Base-by-base conservation (phyloP, 2,113 vertebrate species). In the Lycaon pictus region DNA sequence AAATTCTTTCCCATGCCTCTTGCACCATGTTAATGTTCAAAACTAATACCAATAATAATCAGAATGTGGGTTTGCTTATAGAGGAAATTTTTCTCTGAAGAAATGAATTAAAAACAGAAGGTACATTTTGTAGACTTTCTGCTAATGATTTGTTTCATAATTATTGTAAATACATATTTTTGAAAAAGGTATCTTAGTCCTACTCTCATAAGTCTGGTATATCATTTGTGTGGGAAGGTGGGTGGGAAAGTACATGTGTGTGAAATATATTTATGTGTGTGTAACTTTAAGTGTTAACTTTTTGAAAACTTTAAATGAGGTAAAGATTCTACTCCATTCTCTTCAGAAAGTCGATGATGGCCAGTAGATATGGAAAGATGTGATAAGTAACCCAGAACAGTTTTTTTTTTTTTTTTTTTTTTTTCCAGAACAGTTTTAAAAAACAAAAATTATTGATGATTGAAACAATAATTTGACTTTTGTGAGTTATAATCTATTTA, bases 101-200 rank as follows among this genome's bases (percentile, higher is more conserved):
- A 88, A 88, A 62, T 29, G n/a, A 58, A 77, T 51, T 86, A 53
- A 96, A 87, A 92, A 55, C 13, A 9, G 65, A 89, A 92, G 27
- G 32, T n/a, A 62, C 2, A 84, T 84, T 91, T 77, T 96, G 1
- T 76, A 85, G 55, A 53, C 19, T 51, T 95, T 97, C 53, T 93
- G 60, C 79, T 86, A 87, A 82, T 71, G 37, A 93, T 63, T 71
- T 74, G 10, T 63, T 93, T 93, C 72, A 58, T 86, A 95, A 51
- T 63, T 83, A 86, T 37, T 94, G 16, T 80, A 87, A 82, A 92
- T n/a, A 82, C 58, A 95, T 89, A 72, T 65, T 77, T 95, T 90
- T 16, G 2, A 48, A 81, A 88, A 82, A 58, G 0, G 1, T 51
- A 43, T 80, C 90, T 88, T 95, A 72, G 5, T 87, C 56, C 53